Evolutionary conservation across 2,797 vertebrate genomes (phyloP), one percentile per base, ranked within the genome.

Genomic region (Phylloscopus collybita): DNA sequence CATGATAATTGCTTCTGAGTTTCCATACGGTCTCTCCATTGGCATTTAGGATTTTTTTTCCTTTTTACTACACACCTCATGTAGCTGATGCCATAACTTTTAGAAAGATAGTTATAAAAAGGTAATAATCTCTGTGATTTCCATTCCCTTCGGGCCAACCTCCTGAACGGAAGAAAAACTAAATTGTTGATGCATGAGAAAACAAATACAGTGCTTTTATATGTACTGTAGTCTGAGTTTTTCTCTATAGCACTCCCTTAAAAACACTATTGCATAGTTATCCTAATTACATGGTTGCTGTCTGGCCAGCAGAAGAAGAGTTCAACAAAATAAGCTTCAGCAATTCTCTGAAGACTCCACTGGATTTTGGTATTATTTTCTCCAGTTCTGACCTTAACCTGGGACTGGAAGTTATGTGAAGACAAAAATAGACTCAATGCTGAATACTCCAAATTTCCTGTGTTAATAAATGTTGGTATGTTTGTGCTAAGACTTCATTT

Each of bases 121-220:
- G 73, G 93, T 94, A 97, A 96, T 95, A 97, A 96, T 97, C 90
- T 93, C 90, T 88, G 82, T 80, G 86, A 96, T 96, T 96, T 96
- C 74, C 53, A 80, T 87, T 96, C 67, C 90, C 95, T 95, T 90
- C 91, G 51, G 96, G 90, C 88, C 86, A 96, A 4, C 53, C 71
- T 97, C 74, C 61, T 93, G 74, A 95, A 96, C 34, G 87, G 90
- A 92, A 95, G 80, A 97, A 92, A 91, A 88, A 59, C 73, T 89
- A 71, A 95, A 93, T 93, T 84, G 92, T 86, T 88, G 92, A 94
- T 90, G 95, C 90, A 94, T 95, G 42, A 92, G 91, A 93, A 94
- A 97, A 92, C 91, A 94, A 95, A 95, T 96, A 95, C 76, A 74
- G 86, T 92, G 82, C 30, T 94, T 95, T 94, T 91, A 57, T 92